A percentile compares a stretch with the other conserved stretches of the same genome.
These are phyloP conservation scores for Microcebus lehilahytsara DNA, from an alignment of 2,113 vertebrate genomes.

Conservation along the genomic window DNA sequence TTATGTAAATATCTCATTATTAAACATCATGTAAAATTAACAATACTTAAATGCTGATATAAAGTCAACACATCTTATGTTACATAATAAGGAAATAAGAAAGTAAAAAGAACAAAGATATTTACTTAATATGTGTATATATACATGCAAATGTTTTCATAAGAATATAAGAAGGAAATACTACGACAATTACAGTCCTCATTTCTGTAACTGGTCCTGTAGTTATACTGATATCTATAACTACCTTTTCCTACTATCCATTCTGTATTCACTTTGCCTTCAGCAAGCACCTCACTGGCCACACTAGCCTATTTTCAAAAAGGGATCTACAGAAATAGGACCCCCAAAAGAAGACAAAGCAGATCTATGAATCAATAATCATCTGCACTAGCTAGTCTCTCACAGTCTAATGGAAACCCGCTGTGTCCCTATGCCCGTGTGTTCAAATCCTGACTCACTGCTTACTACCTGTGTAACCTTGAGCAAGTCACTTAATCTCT, in stretches of 20 bases:
- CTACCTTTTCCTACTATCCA: background rate
- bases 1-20: too few species aligned
- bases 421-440: slow-evolving; percentile 10
- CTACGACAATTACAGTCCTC: background rate
- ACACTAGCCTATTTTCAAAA: background rate
- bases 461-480: background rate
- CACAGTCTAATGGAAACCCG: background rate
- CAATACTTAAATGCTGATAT: background rate
- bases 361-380: slow-evolving; percentile 37
- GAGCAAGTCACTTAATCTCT: slow-evolving; percentile 25
- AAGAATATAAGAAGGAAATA: background rate
- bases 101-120: background rate
- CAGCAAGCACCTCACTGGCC: background rate
- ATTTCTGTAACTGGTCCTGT: background rate
- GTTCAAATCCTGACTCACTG: slow-evolving; percentile 54
- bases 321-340: background rate
- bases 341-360: slow-evolving; percentile 22
- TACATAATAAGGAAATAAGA: background rate
- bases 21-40: background rate
- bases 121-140: background rate
- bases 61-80: background rate
- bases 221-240: background rate
- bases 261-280: background rate
- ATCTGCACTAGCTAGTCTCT: background rate
- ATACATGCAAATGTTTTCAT: background rate